Percentiles rank a stretch among this genome's conserved stretches.
Conservation (phyloP, 2,888 invertebrate genomes). For the Caenorhabditis sp. region DNA sequence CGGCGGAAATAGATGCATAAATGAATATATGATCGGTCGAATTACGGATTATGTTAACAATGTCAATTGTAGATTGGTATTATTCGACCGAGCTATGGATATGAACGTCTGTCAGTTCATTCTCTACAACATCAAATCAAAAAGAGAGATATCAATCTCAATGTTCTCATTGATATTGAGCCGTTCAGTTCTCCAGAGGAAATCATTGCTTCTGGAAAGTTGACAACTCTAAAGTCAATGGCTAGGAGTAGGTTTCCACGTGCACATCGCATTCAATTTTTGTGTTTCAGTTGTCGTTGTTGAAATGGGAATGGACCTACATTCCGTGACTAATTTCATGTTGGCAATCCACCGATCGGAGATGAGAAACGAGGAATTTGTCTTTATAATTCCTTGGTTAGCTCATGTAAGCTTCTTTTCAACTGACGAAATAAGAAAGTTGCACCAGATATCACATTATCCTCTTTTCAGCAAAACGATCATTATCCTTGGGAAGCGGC, state of each 20-base stretch:
- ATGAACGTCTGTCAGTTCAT: slow-evolving; percentile 77
- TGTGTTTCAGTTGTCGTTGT: slow-evolving; percentile 77
- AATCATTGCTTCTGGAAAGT: slow-evolving; percentile 78
- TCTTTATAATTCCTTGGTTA: slow-evolving; percentile 81
- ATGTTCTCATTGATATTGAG: slow-evolving; percentile 79
- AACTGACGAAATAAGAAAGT: too few relatives aligned
- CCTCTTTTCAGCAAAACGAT: slow-evolving; percentile 71
- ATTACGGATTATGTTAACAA: background rate
- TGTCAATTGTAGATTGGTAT: slow-evolving; percentile 74
- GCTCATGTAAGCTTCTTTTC: slow-evolving; percentile 76
- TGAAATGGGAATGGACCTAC: slow-evolving; percentile 82
- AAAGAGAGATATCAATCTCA: slow-evolving; percentile 73
- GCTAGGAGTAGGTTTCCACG: slow-evolving; percentile 72
- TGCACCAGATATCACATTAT: slow-evolving; percentile 24
- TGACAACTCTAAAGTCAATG: slow-evolving; percentile 66
- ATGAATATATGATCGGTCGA: too few relatives aligned
- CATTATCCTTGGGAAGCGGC: slow-evolving; percentile 82
- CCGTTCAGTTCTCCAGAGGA: slow-evolving; percentile 79
- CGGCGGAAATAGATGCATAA: slow-evolving; percentile 24
- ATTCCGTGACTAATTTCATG: slow-evolving; percentile 78
- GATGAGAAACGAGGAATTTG: slow-evolving; percentile 80
- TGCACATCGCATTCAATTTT: background rate
- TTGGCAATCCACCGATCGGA: slow-evolving; percentile 73
- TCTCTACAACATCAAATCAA: slow-evolving; percentile 77
- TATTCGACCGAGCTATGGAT: slow-evolving; percentile 74